Conservation (phyloP, 2,888 invertebrate genomes). For the Cephonodes hylas region DNA sequence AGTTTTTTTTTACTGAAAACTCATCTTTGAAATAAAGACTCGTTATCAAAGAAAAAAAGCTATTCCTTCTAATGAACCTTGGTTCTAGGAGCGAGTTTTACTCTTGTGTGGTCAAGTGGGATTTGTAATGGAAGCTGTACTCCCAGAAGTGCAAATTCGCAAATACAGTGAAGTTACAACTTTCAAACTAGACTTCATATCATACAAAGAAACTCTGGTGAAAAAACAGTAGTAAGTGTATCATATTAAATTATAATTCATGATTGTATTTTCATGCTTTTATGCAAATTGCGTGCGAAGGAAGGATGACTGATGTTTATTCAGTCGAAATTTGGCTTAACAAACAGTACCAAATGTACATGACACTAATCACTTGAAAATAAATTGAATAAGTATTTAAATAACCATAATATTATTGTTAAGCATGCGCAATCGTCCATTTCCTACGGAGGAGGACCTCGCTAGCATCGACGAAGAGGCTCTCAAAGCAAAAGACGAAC, state of each 20-base stretch:
- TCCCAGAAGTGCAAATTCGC: slow-evolving; percentile 49
- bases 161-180: slow-evolving; percentile 64
- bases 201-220: slow-evolving; percentile 59
- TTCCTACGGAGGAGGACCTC: slow-evolving; percentile 70
- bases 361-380: too few relatives aligned
- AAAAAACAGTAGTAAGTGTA: slow-evolving; percentile 70
- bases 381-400: too few relatives aligned
- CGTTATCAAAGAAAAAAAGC: not conserved
- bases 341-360: too few relatives aligned
- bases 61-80: not conserved
- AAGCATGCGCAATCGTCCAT: slow-evolving; percentile 70
- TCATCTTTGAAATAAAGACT: not conserved
- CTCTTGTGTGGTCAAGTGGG: slow-evolving; percentile 70
- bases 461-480: slow-evolving; percentile 79
- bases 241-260: not conserved
- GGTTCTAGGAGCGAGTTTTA: slow-evolving; percentile 55
- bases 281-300: too few relatives aligned
- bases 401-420: not conserved
- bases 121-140: slow-evolving; percentile 63
- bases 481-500: slow-evolving; percentile 75
- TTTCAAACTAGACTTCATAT: slow-evolving; percentile 62
- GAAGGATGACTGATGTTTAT: too few relatives aligned
- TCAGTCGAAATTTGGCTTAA: too few relatives aligned
- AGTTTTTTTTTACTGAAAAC: too few relatives aligned
- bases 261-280: not conserved